Base-by-base conservation (phyloP, 1,140 invertebrate genomes). In the Oedothorax gibbosus region DNA sequence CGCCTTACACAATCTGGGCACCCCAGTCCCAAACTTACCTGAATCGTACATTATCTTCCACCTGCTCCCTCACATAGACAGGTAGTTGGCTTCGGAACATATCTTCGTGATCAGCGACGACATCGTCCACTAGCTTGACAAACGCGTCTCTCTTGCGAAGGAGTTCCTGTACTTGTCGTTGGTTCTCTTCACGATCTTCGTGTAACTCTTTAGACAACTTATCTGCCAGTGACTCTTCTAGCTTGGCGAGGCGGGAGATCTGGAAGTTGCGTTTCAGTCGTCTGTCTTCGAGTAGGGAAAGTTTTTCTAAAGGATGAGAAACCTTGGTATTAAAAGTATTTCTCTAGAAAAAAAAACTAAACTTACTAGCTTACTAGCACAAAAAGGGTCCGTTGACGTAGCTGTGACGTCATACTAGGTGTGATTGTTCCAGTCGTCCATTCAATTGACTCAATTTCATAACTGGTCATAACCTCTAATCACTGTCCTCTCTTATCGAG, bases 31-130 rank as follows among this genome's bases (percentile, higher is more conserved):
- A 62, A 12, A 18, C 57, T 18, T 18, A 18, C 57, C 6, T 18
- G 69, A 3, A 77, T 7, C 60, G 49, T 5, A 82, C 60, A 15
- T 82, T 73, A 10, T 82, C 80, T 5, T 62, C 14, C 11, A 82
- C 49, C 9, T 73, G 68, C 1, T 56, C 14, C 66, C 54, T 72
- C 7, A 50, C 57, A 20, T 82, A 72, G 2, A 72, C 68, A 3
- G 80, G 80, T 3, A 82, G 69, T 11, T 14, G 60, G 6, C 62
- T 12, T 10, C 54, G 11, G 57, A 82, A 82, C 0, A 54, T 60
- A 0, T 82, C 49, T 0, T 11, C n/a, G 0, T 20, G 18, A 21
- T 72, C n/a, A 2, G 20, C 7, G n/a, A 18, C 14, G 20, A 73
- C 7, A 3, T n/a, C 12, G 49, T 73, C 57, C 15, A 73, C 53